Evolutionary conservation across 2,888 invertebrate species (phyloP).

Genomic region (Ypsolopha sequella): DNA sequence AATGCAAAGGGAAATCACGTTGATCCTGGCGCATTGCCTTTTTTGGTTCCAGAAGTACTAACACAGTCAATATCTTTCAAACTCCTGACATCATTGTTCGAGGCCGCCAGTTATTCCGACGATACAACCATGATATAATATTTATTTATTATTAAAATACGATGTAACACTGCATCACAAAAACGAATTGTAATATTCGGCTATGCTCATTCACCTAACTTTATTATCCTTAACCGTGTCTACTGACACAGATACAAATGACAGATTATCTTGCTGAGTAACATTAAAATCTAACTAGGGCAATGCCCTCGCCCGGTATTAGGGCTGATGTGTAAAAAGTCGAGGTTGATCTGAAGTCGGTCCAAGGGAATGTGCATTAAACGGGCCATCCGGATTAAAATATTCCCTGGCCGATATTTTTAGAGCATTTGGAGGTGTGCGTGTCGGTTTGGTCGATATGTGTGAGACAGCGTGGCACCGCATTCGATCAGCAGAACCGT

Average conservation of each 20-base stretch:
- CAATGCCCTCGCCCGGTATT: conserved; percentile 31
- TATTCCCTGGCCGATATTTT: conserved; percentile 63
- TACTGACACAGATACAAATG: conserved; percentile 42
- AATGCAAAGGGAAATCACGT: conserved; percentile 61
- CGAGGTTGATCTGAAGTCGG: conserved; percentile 35
- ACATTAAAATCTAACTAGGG: conserved; percentile 32
- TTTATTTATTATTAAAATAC: background rate
- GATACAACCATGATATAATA: background rate
- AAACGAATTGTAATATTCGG: conserved; percentile 19
- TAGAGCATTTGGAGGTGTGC: conserved; percentile 62
- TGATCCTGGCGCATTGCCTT: conserved; percentile 51
- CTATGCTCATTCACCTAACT: conserved; percentile 28
- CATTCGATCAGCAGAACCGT: conserved; percentile 49
- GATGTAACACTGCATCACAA: conserved; percentile 19
- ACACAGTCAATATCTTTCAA: conserved; percentile 39
- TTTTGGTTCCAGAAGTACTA: conserved; percentile 35
- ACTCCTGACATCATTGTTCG: conserved; percentile 24
- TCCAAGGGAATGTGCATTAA: conserved; percentile 59
- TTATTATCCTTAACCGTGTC: conserved; percentile 35
- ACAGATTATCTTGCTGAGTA: conserved; percentile 30
- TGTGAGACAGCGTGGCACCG: conserved; percentile 69
- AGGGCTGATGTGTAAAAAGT: conserved; percentile 31
- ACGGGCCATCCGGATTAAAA: conserved; percentile 66
- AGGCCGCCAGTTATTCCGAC: too few species aligned
- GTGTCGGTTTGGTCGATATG: conserved; percentile 52